Percentiles rank a stretch among this genome's conserved stretches.
These are phyloP conservation scores for Python bivittatus DNA, from an alignment of 2,113 vertebrate species.

Conservation along the genomic window DNA sequence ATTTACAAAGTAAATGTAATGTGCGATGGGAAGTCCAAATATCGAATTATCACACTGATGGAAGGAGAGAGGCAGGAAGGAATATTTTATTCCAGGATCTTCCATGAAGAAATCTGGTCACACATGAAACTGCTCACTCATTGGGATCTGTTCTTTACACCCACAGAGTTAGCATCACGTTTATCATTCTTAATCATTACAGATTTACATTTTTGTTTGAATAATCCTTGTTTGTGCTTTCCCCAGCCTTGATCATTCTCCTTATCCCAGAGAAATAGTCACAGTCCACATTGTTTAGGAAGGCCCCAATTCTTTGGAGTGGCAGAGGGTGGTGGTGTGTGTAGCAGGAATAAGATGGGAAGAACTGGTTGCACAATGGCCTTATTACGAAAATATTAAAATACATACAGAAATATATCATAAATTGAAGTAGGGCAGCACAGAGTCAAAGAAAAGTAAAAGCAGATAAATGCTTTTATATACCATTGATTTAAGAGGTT, in stretches of 20 bases:
- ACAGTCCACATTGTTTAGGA: background rate
- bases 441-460: background rate
- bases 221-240: background rate
- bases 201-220: background rate
- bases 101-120: background rate
- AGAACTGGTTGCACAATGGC: background rate
- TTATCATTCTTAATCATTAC: background rate
- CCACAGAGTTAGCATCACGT: background rate
- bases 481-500: background rate
- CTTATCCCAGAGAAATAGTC: background rate
- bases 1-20: background rate
- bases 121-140: background rate
- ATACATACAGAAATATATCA: background rate
- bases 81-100: background rate
- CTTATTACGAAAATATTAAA: background rate
- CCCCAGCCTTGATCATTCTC: background rate
- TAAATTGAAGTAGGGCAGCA: background rate
- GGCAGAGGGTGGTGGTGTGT: accelerated
- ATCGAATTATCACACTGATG: background rate
- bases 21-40: background rate
- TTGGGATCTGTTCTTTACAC: background rate
- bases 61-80: background rate
- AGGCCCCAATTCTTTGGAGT: background rate
- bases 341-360: background rate
- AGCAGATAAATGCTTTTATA: background rate